Evolutionary conservation across 2,797 vertebrate species (phyloP).

Genomic region (Gymnodraco acuticeps): DNA sequence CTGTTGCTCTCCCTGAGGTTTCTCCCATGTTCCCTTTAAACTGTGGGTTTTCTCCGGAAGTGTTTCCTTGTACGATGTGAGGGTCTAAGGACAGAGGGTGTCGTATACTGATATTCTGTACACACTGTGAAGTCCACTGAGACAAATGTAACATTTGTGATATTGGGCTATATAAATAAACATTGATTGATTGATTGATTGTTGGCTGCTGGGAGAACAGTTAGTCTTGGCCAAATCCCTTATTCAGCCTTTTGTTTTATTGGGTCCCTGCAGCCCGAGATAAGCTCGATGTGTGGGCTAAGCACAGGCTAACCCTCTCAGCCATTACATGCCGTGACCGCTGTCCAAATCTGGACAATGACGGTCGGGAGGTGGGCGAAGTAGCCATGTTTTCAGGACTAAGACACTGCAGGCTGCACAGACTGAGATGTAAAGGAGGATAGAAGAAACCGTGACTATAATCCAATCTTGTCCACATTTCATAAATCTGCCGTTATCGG

Average conservation of each 20-base stretch:
- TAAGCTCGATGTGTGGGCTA: slow-evolving; percentile 68
- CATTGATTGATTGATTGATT: too few relatives aligned
- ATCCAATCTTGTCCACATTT: slow-evolving; percentile 15
- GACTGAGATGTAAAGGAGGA: slow-evolving; percentile 31
- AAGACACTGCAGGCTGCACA: slow-evolving; percentile 17
- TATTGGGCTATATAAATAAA: too few relatives aligned
- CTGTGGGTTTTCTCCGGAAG: too few relatives aligned
- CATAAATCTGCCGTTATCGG: slow-evolving; percentile 9
- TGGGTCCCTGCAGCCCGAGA: slow-evolving; percentile 65
- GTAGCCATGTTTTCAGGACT: slow-evolving; percentile 12
- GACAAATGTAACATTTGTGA: too few relatives aligned
- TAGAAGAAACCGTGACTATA: slow-evolving; percentile 4
- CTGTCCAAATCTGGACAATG: slow-evolving; percentile 63
- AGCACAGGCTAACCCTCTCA: slow-evolving; percentile 61
- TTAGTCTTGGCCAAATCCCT: slow-evolving; percentile 58
- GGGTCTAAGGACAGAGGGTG: too few relatives aligned
- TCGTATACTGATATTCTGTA: too few relatives aligned
- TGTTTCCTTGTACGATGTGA: too few relatives aligned
- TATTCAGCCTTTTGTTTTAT: slow-evolving; percentile 70
- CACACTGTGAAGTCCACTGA: too few relatives aligned
- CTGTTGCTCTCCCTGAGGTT: too few relatives aligned
- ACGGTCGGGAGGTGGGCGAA: slow-evolving; percentile 34
- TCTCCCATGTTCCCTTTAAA: too few relatives aligned
- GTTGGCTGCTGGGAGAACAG: slow-evolving; percentile 35
- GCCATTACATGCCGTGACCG: slow-evolving; percentile 47